A percentile compares a stretch with the other conserved stretches of the same genome.
These are phyloP conservation scores for Chelidonichthys spinosus DNA, from an alignment of 2,797 vertebrate species.

Conservation along the genomic window DNA sequence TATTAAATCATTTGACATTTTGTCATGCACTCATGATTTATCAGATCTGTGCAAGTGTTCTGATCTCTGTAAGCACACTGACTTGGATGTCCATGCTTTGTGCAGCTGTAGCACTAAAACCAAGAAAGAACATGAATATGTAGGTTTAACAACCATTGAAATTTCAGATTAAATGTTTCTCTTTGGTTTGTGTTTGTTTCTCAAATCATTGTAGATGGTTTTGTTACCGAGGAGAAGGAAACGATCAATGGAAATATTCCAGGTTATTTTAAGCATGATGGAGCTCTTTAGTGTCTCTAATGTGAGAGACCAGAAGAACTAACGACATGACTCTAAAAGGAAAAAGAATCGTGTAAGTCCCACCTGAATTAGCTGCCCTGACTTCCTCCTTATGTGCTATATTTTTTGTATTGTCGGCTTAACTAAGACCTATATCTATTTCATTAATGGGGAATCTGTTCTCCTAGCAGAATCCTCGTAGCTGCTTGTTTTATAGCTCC, in stretches of 20 bases:
- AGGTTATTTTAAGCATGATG: background rate
- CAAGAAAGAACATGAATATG: background rate
- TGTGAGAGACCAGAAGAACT: constrained; percentile 2
- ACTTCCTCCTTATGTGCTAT: background rate
- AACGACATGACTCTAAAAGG: background rate
- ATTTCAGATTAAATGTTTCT: background rate
- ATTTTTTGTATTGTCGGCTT: constrained; percentile 6
- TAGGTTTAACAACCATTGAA: background rate
- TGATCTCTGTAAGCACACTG: background rate
- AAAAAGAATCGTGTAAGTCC: background rate
- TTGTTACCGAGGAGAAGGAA: background rate
- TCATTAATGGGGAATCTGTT: background rate
- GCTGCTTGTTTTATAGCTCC: background rate
- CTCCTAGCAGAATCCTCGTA: background rate
- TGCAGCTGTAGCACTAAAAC: background rate
- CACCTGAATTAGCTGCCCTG: background rate
- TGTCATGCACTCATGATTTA: background rate
- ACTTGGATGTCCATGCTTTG: background rate
- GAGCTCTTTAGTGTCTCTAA: background rate
- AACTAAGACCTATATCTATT: constrained; percentile 8
- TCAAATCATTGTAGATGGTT: background rate
- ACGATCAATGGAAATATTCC: constrained; percentile 8
- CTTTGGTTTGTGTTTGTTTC: background rate
- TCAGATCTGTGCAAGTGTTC: background rate
- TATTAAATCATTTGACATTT: background rate